phyloP scores from a whole-genome alignment of 2,888 invertebrate genomes.

The Tribolium freemani region DNA sequence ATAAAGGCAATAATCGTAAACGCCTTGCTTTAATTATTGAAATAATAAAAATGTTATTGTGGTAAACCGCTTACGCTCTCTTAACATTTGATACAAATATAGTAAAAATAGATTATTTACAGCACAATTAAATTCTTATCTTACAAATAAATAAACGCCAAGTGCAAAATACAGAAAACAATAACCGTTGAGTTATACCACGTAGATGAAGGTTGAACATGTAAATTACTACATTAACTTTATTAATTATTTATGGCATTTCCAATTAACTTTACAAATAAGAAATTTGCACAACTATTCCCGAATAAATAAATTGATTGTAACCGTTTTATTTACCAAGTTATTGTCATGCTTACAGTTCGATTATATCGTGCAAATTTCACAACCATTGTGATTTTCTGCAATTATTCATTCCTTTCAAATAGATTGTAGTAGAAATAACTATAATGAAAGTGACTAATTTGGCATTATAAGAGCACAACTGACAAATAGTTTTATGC shows the following conservation, averaged over 20 bases:
- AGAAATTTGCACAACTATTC: neutral
- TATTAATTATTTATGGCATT: slow-evolving; percentile 26
- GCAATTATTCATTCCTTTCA: slow-evolving; percentile 39
- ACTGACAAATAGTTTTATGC: slow-evolving; percentile 25
- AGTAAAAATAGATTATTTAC: slow-evolving; percentile 23
- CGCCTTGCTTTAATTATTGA: neutral
- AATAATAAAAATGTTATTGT: slow-evolving; percentile 2
- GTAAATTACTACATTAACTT: slow-evolving; percentile 16
- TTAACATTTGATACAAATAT: slow-evolving; percentile 28
- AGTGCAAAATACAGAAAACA: slow-evolving; percentile 9
- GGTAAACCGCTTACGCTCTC: neutral
- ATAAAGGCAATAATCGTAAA: slow-evolving; percentile 7
- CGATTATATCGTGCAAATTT: slow-evolving; percentile 29
- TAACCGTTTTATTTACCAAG: neutral
- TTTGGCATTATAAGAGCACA: slow-evolving; percentile 16
- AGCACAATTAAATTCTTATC: slow-evolving; percentile 18
- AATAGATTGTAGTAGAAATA: slow-evolving; percentile 37
- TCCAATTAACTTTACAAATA: slow-evolving; percentile 9
- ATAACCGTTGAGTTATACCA: slow-evolving; percentile 1
- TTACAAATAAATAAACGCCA: slow-evolving; percentile 17
- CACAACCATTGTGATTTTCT: slow-evolving; percentile 38
- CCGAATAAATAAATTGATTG: slow-evolving; percentile 24
- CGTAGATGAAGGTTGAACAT: slow-evolving; percentile 18
- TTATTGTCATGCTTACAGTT: slow-evolving; percentile 30
- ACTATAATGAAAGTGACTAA: slow-evolving; percentile 29